Conservation (phyloP, 2,797 vertebrate species). For the Sebastes flavidus region DNA sequence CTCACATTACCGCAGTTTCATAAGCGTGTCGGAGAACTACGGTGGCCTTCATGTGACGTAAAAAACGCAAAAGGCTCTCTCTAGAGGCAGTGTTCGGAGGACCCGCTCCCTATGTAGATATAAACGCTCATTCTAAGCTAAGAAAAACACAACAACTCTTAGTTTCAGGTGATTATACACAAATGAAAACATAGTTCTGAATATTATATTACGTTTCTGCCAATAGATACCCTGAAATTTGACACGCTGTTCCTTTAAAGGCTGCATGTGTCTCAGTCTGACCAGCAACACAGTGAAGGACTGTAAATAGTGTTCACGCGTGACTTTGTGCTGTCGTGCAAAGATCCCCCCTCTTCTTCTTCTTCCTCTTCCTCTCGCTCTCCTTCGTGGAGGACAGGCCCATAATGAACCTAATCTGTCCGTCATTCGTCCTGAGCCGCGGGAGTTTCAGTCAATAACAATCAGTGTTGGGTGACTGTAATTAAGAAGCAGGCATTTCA, state of each 20-base stretch:
- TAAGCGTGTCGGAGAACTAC: too few species aligned
- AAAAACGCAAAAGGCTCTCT: too few species aligned
- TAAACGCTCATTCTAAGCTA: too few species aligned
- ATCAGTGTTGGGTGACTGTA: constrained; percentile 82
- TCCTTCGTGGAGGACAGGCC: constrained; percentile 72
- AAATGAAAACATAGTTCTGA: too few species aligned
- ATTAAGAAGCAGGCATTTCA: constrained; percentile 80
- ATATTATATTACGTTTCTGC: too few species aligned
- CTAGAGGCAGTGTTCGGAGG: too few species aligned
- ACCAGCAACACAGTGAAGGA: constrained; percentile 1
- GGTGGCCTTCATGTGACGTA: too few species aligned
- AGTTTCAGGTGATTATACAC: too few species aligned
- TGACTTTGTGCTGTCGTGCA: constrained; percentile 53
- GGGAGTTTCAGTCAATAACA: constrained; percentile 82
- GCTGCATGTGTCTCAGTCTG: neutral
- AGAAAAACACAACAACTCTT: too few species aligned
- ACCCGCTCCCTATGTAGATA: too few species aligned
- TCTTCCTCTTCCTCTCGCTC: constrained; percentile 27
- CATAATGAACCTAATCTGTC: constrained; percentile 81
- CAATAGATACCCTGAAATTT: too few species aligned
- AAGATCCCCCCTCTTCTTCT: neutral
- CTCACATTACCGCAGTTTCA: too few species aligned
- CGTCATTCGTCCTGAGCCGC: constrained; percentile 73
- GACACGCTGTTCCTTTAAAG: neutral
- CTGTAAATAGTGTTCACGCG: constrained; percentile 31